Conservation (phyloP, 2,113 vertebrate species). For the Prionailurus viverrinus region DNA sequence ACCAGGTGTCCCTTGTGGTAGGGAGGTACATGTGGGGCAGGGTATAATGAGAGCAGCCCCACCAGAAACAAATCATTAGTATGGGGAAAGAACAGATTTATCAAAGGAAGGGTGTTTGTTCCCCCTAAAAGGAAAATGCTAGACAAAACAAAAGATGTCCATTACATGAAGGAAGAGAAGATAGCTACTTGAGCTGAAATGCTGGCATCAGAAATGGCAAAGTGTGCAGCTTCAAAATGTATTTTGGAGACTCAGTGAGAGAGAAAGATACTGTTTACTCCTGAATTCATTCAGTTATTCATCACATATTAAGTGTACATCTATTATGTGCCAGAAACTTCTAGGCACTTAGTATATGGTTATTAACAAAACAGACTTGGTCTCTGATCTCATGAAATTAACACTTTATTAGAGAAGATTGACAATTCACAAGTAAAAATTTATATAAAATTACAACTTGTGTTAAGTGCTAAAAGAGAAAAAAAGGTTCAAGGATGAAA, state of each 20-base stretch:
- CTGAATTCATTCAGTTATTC: conserved; percentile 16
- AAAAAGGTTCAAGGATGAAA: not conserved
- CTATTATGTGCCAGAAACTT: not conserved
- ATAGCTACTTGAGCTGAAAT: not conserved
- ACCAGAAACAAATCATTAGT: not conserved
- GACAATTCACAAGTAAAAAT: not conserved
- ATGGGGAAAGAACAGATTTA: not conserved
- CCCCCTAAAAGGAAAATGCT: not conserved
- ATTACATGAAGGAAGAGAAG: not conserved
- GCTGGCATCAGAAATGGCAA: not conserved
- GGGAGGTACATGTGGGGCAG: not conserved
- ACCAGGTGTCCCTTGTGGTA: not conserved
- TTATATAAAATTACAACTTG: not conserved
- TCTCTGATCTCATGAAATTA: not conserved
- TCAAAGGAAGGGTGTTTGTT: not conserved
- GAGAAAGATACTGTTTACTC: not conserved
- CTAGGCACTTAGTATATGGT: not conserved
- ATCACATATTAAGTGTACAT: not conserved
- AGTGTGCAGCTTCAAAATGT: not conserved
- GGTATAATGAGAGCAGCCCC: not conserved
- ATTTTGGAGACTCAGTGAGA: not conserved
- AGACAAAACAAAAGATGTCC: conserved; percentile 25
- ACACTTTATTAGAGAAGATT: not conserved
- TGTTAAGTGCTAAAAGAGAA: conserved; percentile 31
- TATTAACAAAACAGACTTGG: not conserved